Base-by-base conservation (phyloP, 2,113 vertebrate species). In the Oenanthe melanoleuca region DNA sequence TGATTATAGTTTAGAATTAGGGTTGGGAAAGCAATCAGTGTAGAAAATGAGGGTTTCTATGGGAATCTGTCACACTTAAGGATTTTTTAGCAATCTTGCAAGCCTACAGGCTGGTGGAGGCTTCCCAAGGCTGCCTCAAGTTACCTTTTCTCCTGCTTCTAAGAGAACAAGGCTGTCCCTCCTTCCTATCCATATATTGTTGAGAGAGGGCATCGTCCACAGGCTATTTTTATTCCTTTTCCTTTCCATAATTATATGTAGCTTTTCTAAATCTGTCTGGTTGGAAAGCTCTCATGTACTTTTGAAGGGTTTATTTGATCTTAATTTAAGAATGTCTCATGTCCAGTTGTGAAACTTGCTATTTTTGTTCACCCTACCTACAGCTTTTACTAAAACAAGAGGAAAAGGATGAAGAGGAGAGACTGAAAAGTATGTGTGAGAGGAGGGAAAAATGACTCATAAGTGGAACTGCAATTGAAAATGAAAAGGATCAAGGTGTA, bases 261-360 rank as follows among this genome's bases (percentile, higher is more conserved):
- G 34, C 74, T 96, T 86, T 90, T 92, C 86, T 80, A 92, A 93
- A 93, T 88, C 72, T 83, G 75, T 71, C 49, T 96, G 82, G 37
- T 84, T 78, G 69, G 90, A 86, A 88, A 53, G 82, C 91, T 78
- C 65, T 65, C 0, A 0, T 93, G 73, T 88, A 59, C 86, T 95
- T 81, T 93, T 59, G 40, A 83, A 96, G 38, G 77, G 56, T 23
- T 92, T 44, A 80, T 92, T 97, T 95, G 71, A 88, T 93, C 95
- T 96, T 93, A 96, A 95, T 96, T 94, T 96, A 93, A 92, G 88
- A 77, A 31, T 93, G 86, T 80, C 86, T 96, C 53, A 61, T 86
- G 92, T 96, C 94, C 92, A 97, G 95, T 93, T 94, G 94, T 93
- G 92, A 91, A 95, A 81, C 93, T 81, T 77, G 53, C 80, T 95